Evolutionary conservation across 2,888 invertebrate genomes (phyloP).

Genomic region (Drosophila leonis): DNA sequence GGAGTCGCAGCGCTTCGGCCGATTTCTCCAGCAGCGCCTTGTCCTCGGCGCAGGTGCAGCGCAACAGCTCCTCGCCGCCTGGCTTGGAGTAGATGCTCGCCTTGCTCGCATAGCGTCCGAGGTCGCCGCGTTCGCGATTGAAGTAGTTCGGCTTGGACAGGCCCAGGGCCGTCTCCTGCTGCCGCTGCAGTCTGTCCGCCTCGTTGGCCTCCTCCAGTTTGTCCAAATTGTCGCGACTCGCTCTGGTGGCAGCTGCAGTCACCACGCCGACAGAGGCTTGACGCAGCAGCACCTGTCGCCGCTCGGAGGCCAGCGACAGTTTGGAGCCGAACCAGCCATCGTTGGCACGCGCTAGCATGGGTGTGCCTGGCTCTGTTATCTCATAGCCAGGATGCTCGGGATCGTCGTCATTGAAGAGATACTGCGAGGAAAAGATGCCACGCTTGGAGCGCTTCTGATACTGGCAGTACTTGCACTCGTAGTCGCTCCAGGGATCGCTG

Average conservation of each 20-base stretch:
- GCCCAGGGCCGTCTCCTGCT: conserved; percentile 16
- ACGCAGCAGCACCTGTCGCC: conserved; percentile 63
- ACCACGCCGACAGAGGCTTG: conserved; percentile 51
- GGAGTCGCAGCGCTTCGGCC: conserved; percentile 53
- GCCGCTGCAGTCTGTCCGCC: conserved; percentile 12
- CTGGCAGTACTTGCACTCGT: conserved; percentile 83
- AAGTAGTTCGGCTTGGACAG: conserved; percentile 86
- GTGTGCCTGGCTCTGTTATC: conserved; percentile 89
- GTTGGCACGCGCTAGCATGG: conserved; percentile 87
- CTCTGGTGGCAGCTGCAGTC: conserved; percentile 26
- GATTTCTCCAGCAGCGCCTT: conserved; percentile 76
- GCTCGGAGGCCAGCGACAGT: conserved; percentile 78
- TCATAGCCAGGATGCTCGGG: conserved; percentile 88
- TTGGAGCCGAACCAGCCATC: conserved; percentile 84
- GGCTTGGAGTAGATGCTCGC: conserved; percentile 78
- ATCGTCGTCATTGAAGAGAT: conserved; percentile 87
- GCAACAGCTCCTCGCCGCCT: conserved; percentile 59
- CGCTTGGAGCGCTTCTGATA: conserved; percentile 74
- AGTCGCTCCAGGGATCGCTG: conserved; percentile 64
- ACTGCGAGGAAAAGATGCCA: conserved; percentile 83
- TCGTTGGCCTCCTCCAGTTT: conserved; percentile 41
- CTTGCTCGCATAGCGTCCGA: conserved; percentile 80
- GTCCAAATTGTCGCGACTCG: conserved; percentile 64
- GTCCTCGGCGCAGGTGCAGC: conserved; percentile 83
- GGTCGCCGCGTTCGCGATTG: conserved; percentile 87